Evolutionary conservation across 2,888 invertebrate species (phyloP), one percentile per base, ranked within the genome.

Genomic region (Eulithis prunata): DNA sequence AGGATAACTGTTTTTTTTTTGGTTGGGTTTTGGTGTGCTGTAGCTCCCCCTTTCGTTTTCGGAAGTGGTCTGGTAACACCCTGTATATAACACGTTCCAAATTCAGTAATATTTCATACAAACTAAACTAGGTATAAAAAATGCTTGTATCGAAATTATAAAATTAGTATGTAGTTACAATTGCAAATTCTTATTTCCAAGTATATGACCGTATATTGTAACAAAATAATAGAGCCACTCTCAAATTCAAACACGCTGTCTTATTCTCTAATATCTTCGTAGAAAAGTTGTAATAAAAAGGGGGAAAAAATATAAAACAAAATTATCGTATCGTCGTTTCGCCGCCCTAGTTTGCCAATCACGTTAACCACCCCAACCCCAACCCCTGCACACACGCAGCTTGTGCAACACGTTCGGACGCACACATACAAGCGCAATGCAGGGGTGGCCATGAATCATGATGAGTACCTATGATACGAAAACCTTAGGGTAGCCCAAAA

Each of bases 261-360:
- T 6, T 32, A 11, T 10, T 13, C 12, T n/a, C 4, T 51, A 10
- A n/a, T n/a, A n/a, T n/a, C n/a, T n/a, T n/a, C n/a, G n/a, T n/a
- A n/a, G n/a, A 41, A 46, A 55, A 51, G 38, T 41, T 36, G 2
- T 12, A 58, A 12, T 45, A 52, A 55, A 47, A 38, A 10, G 10
- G 11, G 38, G 32, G 12, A 8, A 32, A n/a, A 51, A 41, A 57
- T 14, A 38, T 32, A 72, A 69, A 73, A 62, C 65, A 71, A 62
- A 43, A 59, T 59, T 68, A 68, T 75, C 72, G 73, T 78, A 74
- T 77, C 67, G 68, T 64, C 62, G 75, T 76, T 74, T 82, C 82
- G 79, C 90, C 78, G 78, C 91, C 82, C 91, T 90, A 78, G 79
- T 79, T 83, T 79, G 78, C 84, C 85, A 83, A 84, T 85, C 82